phyloP scores from a whole-genome alignment of 1,140 invertebrate species.

The Callitettix versicolor region DNA sequence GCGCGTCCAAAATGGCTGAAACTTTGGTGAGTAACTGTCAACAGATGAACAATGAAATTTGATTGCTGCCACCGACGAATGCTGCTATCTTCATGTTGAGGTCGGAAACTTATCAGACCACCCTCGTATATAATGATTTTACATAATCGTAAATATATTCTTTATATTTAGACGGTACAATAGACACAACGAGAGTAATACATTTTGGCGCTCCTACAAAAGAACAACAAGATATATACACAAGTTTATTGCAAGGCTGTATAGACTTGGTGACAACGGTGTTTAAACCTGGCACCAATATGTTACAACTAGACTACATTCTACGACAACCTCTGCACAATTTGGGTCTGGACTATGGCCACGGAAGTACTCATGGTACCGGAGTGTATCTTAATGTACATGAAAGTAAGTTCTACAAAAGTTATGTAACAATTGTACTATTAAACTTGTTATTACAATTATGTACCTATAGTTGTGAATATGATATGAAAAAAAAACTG shows the following conservation, averaged over 20 bases:
- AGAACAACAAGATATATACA: slow-evolving; percentile 48
- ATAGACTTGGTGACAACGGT: slow-evolving; percentile 37
- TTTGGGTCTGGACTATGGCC: slow-evolving; percentile 44
- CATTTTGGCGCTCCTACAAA: slow-evolving; percentile 44
- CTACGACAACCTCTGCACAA: slow-evolving; percentile 41
- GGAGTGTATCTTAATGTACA: slow-evolving; percentile 50
- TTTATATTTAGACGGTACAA: slow-evolving; percentile 48
- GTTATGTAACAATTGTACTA: no score
- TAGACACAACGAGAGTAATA: slow-evolving; percentile 55
- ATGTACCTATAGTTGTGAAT: no score
- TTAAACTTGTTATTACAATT: no score
- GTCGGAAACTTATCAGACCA: no score
- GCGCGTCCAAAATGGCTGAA: no score
- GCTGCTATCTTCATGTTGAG: no score
- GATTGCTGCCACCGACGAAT: no score
- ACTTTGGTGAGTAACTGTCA: no score
- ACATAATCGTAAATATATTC: no score
- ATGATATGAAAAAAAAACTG: no score
- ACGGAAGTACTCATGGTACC: slow-evolving; percentile 53
- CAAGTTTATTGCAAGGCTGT: slow-evolving; percentile 51
- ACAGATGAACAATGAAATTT: no score
- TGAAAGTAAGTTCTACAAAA: slow-evolving; percentile 47
- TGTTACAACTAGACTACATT: slow-evolving; percentile 35
- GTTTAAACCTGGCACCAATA: slow-evolving; percentile 33
- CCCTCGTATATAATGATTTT: no score